Base-by-base conservation (phyloP, 2,113 vertebrate species). In the Pungitius pungitius region DNA sequence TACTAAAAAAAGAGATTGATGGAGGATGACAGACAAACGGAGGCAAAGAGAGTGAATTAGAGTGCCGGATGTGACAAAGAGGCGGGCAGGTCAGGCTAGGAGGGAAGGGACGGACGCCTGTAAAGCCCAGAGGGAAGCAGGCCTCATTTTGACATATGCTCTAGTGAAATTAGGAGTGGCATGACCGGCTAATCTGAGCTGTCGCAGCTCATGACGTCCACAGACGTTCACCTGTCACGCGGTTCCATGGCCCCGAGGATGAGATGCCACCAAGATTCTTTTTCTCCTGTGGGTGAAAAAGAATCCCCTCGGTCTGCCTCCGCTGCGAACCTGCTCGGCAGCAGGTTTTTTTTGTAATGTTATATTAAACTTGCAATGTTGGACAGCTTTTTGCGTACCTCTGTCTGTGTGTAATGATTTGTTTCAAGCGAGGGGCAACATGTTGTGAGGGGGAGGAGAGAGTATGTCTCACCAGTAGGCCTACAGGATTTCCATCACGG, bases 81-180 rank as follows among this genome's bases (percentile, higher is more conserved):
- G 81, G 69, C 73, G 58, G 84, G 72, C 71, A 27, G 90, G 85
- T 86, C 78, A 71, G 84, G 61, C 71, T 35, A 70, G 75, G 73
- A 30, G 33, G 72, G 78, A 70, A 77, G 76, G 77, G 56, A 59
- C 10, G 58, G 82, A 84, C 52, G 78, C 73, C 83, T 84, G 75
- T 66, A 83, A 76, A 75, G 84, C 90, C 89, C 84, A 57, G 54
- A 6, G 84, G 88, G 89, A 73, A 78, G 71, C 82, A 63, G 85
- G 88, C 78, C 82, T 78, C 81, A 51, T 90, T 84, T 83, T 91
- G 90, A 91, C 91, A 92, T 92, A 91, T 92, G 91, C 87, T 88
- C 87, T 73, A 90, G 81, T 88, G 81, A 91, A 87, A 92, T 88
- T 81, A 87, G 89, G 89, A 91, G 86, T 89, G 91, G 86, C 89